Percentiles rank a stretch among this genome's conserved stretches.
Evolutionary conservation across 2,113 vertebrate genomes (phyloP).

Genomic region (Toxostoma redivivum): DNA sequence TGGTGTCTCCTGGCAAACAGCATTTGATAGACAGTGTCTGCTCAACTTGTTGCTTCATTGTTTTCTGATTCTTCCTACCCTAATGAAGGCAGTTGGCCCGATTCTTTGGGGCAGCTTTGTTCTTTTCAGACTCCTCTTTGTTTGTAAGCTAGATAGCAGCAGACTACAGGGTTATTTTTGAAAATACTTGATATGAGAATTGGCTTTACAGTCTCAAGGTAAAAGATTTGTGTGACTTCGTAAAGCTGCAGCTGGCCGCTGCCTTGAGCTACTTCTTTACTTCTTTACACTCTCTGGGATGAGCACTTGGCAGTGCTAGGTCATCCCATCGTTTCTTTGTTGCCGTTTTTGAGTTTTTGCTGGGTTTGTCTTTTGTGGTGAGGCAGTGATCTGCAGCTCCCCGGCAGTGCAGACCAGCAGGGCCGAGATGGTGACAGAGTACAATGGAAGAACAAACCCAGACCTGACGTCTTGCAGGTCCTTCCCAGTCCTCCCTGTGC

Average conservation of each 20-base stretch:
- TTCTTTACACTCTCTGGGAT: background rate
- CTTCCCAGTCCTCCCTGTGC: background rate
- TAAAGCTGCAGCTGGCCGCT: background rate
- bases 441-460: fast-evolving
- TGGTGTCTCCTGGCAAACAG: background rate
- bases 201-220: slow-evolving; percentile 48
- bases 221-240: background rate
- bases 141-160: slow-evolving; percentile 27
- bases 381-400: background rate
- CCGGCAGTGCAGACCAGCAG: background rate
- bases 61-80: background rate
- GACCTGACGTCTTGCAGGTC: background rate
- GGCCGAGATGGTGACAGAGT: background rate
- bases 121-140: slow-evolving; percentile 19
- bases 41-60: slow-evolving; percentile 65
- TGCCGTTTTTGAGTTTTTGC: background rate
- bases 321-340: background rate
- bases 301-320: background rate
- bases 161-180: slow-evolving; percentile 39
- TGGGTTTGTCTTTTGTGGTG: background rate
- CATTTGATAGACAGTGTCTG: slow-evolving; percentile 2
- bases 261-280: background rate
- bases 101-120: background rate
- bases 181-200: slow-evolving; percentile 32
- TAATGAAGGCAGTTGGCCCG: background rate